Evolutionary conservation across 1,140 invertebrate species (phyloP).

Genomic region (Drosophila seguyi): DNA sequence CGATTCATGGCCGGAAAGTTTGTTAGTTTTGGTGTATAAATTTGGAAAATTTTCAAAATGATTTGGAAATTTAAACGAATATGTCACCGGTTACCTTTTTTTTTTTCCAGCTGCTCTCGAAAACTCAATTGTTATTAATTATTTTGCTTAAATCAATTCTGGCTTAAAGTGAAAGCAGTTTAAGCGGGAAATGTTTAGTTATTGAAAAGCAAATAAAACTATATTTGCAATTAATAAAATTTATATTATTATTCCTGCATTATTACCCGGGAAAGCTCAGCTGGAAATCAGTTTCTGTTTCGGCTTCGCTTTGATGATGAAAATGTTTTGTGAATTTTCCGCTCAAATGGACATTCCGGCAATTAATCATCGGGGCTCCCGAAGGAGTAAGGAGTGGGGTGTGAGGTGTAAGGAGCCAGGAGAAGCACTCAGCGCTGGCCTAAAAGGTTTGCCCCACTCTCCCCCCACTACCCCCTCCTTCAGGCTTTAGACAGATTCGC

Average conservation of each 20-base stretch:
- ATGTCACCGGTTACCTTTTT: background rate
- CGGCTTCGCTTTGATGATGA: conserved; percentile 52
- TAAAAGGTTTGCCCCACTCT: conserved; percentile 55
- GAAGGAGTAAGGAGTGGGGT: background rate
- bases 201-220: conserved; percentile 15
- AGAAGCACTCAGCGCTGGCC: conserved; percentile 38
- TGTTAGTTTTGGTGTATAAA: background rate
- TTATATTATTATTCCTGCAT: background rate
- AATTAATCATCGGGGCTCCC: conserved; percentile 81
- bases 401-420: background rate
- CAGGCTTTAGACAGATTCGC: conserved; percentile 11
- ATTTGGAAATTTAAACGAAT: background rate
- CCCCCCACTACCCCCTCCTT: background rate
- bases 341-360: conserved; percentile 65
- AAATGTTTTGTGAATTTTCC: conserved; percentile 70
- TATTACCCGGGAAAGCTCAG: background rate
- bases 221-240: conserved; percentile 24
- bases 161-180: background rate
- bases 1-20: background rate
- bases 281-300: conserved; percentile 20
- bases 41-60: background rate
- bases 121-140: background rate
- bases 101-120: background rate
- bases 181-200: conserved; percentile 8
- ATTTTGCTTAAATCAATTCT: conserved; percentile 1